Percentiles rank a stretch among this genome's conserved stretches.
Conservation (phyloP, 2,113 vertebrate species). For the Kryptolebias marmoratus region DNA sequence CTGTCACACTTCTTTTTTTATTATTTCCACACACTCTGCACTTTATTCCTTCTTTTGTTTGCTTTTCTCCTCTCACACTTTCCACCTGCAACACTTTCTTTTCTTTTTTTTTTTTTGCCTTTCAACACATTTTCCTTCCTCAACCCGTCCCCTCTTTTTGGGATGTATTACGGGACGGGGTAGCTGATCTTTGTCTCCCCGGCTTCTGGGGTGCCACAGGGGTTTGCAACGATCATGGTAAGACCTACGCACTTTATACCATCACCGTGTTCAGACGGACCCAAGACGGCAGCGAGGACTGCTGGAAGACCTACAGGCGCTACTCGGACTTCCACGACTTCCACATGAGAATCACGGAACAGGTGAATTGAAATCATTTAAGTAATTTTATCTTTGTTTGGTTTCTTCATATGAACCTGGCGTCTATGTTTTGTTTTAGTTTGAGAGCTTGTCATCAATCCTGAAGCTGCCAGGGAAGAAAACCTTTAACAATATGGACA, state of each 20-base stretch:
- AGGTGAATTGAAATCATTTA: slow-evolving; percentile 78
- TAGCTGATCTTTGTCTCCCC: slow-evolving; percentile 92
- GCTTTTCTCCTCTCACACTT: slow-evolving; percentile 5
- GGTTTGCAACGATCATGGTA: slow-evolving; percentile 98
- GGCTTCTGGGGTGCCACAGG: slow-evolving; percentile 92
- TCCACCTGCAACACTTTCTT: slow-evolving; percentile 11
- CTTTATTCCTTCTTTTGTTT: slow-evolving; percentile 21
- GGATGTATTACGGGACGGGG: slow-evolving; percentile 67
- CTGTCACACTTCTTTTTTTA: slow-evolving; percentile 18
- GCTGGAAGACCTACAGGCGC: slow-evolving; percentile 96
- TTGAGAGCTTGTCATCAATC: slow-evolving; percentile 90
- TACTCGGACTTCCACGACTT: slow-evolving; percentile 99
- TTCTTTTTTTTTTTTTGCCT: slow-evolving; percentile 20
- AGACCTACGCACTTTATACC: slow-evolving; percentile 95
- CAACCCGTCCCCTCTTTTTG: slow-evolving; percentile 60
- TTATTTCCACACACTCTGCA: slow-evolving; percentile 10
- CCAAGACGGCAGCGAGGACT: slow-evolving; percentile 86
- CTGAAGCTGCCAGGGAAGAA: slow-evolving; percentile 98
- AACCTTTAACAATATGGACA: slow-evolving; percentile 99
- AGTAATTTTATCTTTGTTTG: neutral
- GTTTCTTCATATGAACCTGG: neutral
- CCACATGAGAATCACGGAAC: slow-evolving; percentile 98
- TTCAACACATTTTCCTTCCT: slow-evolving; percentile 70
- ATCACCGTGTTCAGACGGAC: slow-evolving; percentile 92
- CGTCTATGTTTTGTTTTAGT: slow-evolving; percentile 77